A percentile compares a stretch with the other conserved stretches of the same genome.
Evolutionary conservation across 2,113 vertebrate genomes (phyloP).

Genomic region (Rutilus rutilus): DNA sequence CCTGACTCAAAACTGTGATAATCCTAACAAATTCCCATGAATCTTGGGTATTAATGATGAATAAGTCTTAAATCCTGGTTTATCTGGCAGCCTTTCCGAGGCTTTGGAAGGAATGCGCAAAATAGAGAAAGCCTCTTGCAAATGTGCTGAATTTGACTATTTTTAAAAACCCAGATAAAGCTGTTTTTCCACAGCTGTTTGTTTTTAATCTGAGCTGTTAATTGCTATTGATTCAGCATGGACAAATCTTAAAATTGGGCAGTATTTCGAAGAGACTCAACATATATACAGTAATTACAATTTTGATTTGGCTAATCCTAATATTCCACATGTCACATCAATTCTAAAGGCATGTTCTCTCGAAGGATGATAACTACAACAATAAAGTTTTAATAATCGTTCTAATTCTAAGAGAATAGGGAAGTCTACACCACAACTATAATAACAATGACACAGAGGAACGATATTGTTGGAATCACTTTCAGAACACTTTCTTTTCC

Average conservation of each 20-base stretch:
- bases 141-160: conserved; percentile 30
- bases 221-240: conserved; percentile 13
- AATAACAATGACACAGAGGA: background rate
- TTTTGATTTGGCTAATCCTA: background rate
- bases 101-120: conserved; percentile 11
- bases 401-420: background rate
- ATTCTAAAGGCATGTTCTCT: background rate
- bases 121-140: background rate
- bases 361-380: background rate
- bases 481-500: background rate
- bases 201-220: conserved; percentile 27
- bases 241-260: background rate
- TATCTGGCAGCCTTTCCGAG: conserved; percentile 21
- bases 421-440: background rate
- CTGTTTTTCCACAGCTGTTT: background rate
- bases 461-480: background rate
- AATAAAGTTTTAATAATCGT: background rate
- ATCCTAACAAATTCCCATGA: conserved; percentile 63
- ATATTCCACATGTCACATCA: background rate
- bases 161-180: background rate
- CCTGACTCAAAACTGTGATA: conserved; percentile 68
- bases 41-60: conserved; percentile 62
- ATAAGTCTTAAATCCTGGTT: conserved; percentile 61
- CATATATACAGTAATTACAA: background rate
- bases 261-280: background rate